Conservation (phyloP, 1,140 invertebrate genomes). For the Brachionus manjavacas region DNA sequence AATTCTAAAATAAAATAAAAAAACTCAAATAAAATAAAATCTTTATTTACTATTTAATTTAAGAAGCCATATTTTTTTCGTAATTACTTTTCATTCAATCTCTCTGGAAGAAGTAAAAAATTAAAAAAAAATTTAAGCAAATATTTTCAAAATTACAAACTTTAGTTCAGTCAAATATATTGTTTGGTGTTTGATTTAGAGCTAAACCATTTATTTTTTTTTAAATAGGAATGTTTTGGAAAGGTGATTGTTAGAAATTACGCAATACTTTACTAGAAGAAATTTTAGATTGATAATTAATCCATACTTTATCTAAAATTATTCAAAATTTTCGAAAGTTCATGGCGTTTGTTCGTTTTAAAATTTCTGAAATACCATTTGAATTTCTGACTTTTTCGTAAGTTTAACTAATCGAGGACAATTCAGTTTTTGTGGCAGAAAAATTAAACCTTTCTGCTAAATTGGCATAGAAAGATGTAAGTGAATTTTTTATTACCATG, state of each 20-base stretch:
- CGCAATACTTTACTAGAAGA: neutral
- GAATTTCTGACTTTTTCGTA: too few species aligned
- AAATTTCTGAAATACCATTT: too few species aligned
- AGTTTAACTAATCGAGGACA: too few species aligned
- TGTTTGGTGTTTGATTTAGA: neutral
- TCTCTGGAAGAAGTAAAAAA: neutral
- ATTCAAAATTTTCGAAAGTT: neutral
- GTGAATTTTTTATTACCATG: too few species aligned
- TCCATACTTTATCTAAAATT: neutral
- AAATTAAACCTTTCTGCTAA: too few species aligned
- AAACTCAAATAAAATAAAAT: neutral
- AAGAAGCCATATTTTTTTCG: neutral
- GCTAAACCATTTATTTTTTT: too few species aligned
- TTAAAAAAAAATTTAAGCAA: neutral
- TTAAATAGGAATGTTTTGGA: too few species aligned
- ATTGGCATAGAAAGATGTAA: too few species aligned
- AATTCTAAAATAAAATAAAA: neutral
- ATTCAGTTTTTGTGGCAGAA: too few species aligned
- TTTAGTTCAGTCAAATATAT: neutral
- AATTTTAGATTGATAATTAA: neutral
- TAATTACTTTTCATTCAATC: slow-evolving; percentile 24
- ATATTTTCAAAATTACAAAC: neutral
- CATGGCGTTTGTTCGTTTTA: too few species aligned
- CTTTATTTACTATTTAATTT: slow-evolving; percentile 37
- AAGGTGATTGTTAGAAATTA: neutral